phyloP scores from a whole-genome alignment of 2,888 invertebrate genomes.

The Caradrina kadenii region DNA sequence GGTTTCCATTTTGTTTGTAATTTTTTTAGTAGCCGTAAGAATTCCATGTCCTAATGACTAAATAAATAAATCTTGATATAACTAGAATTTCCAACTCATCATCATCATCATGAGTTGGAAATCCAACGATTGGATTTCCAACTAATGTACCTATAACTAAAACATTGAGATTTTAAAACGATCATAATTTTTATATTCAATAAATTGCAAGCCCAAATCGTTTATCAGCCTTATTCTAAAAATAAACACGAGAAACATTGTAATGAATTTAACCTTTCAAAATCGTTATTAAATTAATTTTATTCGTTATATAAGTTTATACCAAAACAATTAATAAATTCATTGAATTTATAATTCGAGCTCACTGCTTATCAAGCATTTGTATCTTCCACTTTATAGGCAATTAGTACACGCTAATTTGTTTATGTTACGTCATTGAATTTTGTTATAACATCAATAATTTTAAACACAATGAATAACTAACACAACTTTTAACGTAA shows the following conservation, averaged over 20 bases:
- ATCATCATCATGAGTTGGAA: no score
- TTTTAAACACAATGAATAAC: constrained; percentile 25
- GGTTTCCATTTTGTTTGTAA: no score
- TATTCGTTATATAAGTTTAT: constrained; percentile 6
- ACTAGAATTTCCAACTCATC: no score
- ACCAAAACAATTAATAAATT: constrained; percentile 43
- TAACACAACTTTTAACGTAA: constrained; percentile 15
- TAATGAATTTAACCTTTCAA: constrained; percentile 14
- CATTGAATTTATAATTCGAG: constrained; percentile 31
- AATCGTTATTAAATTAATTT: constrained; percentile 5
- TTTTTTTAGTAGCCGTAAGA: no score
- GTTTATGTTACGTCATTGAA: constrained; percentile 38
- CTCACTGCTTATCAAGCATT: constrained; percentile 42
- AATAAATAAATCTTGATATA: no score
- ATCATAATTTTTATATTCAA: no score
- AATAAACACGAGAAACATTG: background rate
- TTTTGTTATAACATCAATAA: constrained; percentile 37
- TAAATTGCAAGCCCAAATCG: no score
- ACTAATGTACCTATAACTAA: no score
- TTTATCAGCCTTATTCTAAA: background rate
- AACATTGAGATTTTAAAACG: background rate
- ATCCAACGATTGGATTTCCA: no score
- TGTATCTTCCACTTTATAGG: constrained; percentile 42
- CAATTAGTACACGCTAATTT: constrained; percentile 41
- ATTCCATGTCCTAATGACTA: no score